Percentiles rank a stretch among this genome's conserved stretches.
Evolutionary conservation across 1,140 invertebrate genomes (phyloP).

Genomic region (Charaxes varanes): DNA sequence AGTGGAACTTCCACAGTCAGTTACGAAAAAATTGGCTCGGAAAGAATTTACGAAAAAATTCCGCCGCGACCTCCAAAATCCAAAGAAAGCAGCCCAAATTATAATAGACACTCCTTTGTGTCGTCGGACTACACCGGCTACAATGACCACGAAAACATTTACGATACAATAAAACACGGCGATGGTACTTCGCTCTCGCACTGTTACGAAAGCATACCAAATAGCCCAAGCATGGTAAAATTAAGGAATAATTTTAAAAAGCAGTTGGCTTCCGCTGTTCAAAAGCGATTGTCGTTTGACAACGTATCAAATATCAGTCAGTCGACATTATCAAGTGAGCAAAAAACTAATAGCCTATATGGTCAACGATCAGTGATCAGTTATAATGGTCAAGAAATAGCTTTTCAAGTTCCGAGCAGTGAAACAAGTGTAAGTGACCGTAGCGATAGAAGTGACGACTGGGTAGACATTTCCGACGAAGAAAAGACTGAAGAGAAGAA

Average conservation of each 20-base stretch:
- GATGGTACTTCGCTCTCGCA: conserved; percentile 71
- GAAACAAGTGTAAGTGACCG: conserved; percentile 70
- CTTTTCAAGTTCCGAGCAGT: conserved; percentile 66
- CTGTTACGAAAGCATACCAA: conserved; percentile 76
- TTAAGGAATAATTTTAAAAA: conserved; percentile 53
- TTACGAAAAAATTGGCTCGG: conserved; percentile 69
- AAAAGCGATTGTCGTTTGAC: conserved; percentile 62
- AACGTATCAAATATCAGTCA: conserved; percentile 71
- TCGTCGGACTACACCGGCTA: conserved; percentile 59
- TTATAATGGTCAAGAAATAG: conserved; percentile 68
- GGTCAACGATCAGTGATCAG: conserved; percentile 74
- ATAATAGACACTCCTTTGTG: conserved; percentile 51
- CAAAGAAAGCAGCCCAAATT: conserved; percentile 49
- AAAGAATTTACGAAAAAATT: conserved; percentile 69
- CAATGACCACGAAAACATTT: conserved; percentile 74
- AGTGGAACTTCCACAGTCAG: conserved; percentile 66
- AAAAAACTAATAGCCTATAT: conserved; percentile 80
- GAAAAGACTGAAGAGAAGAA: conserved; percentile 65
- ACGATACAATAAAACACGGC: conserved; percentile 75
- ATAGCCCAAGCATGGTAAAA: conserved; percentile 66
- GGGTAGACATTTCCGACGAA: conserved; percentile 79
- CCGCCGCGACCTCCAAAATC: conserved; percentile 39
- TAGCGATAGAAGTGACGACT: conserved; percentile 79
- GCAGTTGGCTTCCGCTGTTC: conserved; percentile 41
- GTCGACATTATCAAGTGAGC: conserved; percentile 77